Base-by-base conservation (phyloP, 37 sponge, comb jelly and placozoan species). In the Mnemiopsis leidyi region DNA sequence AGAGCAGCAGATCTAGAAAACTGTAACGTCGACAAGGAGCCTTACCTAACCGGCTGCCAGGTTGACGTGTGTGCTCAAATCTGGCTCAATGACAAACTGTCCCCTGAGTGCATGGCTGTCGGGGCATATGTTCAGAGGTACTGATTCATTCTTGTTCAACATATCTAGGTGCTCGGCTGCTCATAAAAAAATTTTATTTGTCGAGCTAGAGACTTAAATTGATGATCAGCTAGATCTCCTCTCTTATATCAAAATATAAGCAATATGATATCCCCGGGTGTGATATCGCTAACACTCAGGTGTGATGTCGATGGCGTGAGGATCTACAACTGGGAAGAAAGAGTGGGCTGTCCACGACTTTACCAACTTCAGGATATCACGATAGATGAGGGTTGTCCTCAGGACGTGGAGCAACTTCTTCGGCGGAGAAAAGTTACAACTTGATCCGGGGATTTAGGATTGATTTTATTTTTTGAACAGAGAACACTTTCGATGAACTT, bases 261-360 rank as follows among this genome's bases (percentile, higher is more conserved):
- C n/a, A n/a, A n/a, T n/a, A n/a, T n/a, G n/a, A n/a, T n/a, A n/a
- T n/a, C n/a, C n/a, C n/a, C n/a, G n/a, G n/a, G n/a, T n/a, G n/a
- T n/a, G n/a, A n/a, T n/a, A n/a, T n/a, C n/a, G n/a, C n/a, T n/a
- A n/a, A n/a, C n/a, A n/a, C n/a, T n/a, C 13, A 48, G 61, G 13
- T 48, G 61, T 48, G 61, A 48, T 48, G 13, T 48, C 61, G 61
- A 48, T 5, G 61, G 61, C 13, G 61, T 48, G 13, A 48, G 13
- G 61, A 48, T 48, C 61, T 48, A 48, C 61, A 48, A 71, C 75
- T 71, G 75, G 75, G 75, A 71, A 25, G 75, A 28, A 23, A 28
- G 30, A 7, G 5, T 71, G 7, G 75, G 75, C 2, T 71, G 75
- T 18, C 75, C 75, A 7, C 7, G 75, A 28, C 75, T 71, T 5